Evolutionary conservation across 2,113 vertebrate genomes (phyloP), one percentile per base, ranked within the genome.

Genomic region (Percina caprodes): DNA sequence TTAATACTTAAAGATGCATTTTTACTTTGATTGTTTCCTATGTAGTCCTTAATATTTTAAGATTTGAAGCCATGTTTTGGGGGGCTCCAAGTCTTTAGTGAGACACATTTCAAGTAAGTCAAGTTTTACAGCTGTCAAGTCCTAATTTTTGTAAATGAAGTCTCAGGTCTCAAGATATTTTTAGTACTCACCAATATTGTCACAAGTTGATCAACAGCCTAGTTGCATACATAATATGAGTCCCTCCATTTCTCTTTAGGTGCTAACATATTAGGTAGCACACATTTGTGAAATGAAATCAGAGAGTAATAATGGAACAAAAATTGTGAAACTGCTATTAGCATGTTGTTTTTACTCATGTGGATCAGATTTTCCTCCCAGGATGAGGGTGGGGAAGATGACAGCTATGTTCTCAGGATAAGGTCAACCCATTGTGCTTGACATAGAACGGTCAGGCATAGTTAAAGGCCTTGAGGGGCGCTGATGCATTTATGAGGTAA

Each of bases 341-440:
- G 16, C 12, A 19, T 54, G n/a, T 60, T 74, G 21, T 54, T 69
- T 71, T 68, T 42, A 18, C 30, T 70, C 10, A 7, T 55, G 11
- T 46, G 24, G 69, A 83, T 89, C 82, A 73, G 23, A 82, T 88
- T 70, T 30, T 4, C 46, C 74, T 33, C 51, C 61, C 1, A 3
- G 54, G 81, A 66, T 45, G 49, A 39, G 30, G 69, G 59, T 70
- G 54, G 30, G 30, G 30, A 42, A 63, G 48, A n/a, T n/a, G 52
- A 58, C 30, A 81, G 55, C 5, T 45, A 24, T 59, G 55, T 85
- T 72, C 21, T 83, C 56, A 65, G 7, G 46, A 73, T 80, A 23
- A 83, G 33, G 35, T 80, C 79, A 80, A 19, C 54, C 90, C 77
- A 91, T 91, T 93, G 86, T 91, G 48, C 85, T 71, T 82, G 63